Evolutionary conservation across 92 coral and sea anemone species (phyloP).

Genomic region (Epizoanthus fatuus): DNA sequence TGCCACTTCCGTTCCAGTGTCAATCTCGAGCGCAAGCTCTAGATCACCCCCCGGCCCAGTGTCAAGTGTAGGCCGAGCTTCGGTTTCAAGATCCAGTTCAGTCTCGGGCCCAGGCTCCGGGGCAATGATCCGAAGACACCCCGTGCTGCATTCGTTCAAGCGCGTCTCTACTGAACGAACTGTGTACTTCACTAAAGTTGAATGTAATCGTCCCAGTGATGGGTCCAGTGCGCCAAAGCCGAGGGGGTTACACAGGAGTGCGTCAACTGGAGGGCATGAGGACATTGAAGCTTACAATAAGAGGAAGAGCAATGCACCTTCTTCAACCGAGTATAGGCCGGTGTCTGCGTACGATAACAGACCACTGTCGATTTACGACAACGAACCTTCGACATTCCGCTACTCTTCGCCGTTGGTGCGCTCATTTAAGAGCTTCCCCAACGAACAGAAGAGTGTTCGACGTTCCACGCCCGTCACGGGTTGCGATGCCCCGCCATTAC

Average conservation of each 20-base stretch:
- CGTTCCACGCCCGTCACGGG: conserved; percentile 1
- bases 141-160: conserved; percentile 81
- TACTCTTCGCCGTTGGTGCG: conserved; percentile 82
- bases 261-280: conserved; percentile 80
- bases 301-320: conserved; percentile 39
- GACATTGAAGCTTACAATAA: conserved; percentile 35
- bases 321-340: conserved; percentile 71
- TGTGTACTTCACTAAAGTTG: conserved; percentile 67
- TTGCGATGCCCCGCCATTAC: conserved; percentile 9
- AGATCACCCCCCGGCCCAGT: not conserved
- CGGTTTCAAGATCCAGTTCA: conserved; percentile 14
- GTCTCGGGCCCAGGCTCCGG: conserved; percentile 48
- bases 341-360: conserved; percentile 90
- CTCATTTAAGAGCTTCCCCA: conserved; percentile 13
- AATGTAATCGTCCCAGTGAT: conserved; percentile 4
- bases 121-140: conserved; percentile 74
- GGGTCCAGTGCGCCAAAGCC: not conserved
- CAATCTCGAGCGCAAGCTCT: conserved; percentile 16
- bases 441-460: not conserved
- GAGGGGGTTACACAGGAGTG: conserved; percentile 70
- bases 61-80: not conserved
- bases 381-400: conserved; percentile 77
- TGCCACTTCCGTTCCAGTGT: conserved; percentile 31
- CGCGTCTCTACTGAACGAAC: conserved; percentile 81
- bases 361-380: conserved; percentile 85